Evolutionary conservation across 92 coral and sea anemone species (phyloP).

Genomic region (Porites cylindrica): DNA sequence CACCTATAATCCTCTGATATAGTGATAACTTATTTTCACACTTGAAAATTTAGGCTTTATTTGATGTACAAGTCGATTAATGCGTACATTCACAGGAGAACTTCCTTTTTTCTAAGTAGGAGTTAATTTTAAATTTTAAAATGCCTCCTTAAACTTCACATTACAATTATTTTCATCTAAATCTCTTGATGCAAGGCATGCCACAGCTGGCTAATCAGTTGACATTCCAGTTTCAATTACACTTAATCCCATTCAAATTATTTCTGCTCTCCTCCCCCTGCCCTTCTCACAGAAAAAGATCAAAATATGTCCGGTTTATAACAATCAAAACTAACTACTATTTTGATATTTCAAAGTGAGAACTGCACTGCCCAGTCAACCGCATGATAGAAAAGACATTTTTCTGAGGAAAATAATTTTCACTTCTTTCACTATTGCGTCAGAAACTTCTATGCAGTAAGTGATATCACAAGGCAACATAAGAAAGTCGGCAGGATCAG

Average conservation of each 20-base stretch:
- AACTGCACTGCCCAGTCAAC: background rate
- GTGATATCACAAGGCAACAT: background rate
- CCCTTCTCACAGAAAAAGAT: background rate
- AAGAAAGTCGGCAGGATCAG: background rate
- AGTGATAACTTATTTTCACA: background rate
- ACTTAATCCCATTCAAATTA: background rate
- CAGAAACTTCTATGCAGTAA: background rate
- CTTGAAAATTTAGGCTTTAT: background rate
- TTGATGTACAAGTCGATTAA: background rate
- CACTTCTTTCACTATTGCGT: background rate
- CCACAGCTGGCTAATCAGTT: background rate
- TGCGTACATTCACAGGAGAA: background rate
- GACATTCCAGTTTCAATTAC: background rate
- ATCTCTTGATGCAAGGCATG: background rate
- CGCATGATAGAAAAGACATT: background rate
- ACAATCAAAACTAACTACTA: background rate
- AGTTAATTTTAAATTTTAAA: too few species aligned
- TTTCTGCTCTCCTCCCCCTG: background rate
- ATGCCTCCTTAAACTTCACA: too few species aligned
- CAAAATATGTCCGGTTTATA: constrained; percentile 1
- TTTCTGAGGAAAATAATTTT: background rate
- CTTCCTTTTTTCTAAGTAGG: too few species aligned
- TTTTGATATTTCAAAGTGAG: background rate
- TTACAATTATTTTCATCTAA: background rate
- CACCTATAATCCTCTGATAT: background rate